Evolutionary conservation across 2,113 vertebrate genomes (phyloP), one percentile per base, ranked within the genome.

Genomic region (Rhinoptilus africanus): DNA sequence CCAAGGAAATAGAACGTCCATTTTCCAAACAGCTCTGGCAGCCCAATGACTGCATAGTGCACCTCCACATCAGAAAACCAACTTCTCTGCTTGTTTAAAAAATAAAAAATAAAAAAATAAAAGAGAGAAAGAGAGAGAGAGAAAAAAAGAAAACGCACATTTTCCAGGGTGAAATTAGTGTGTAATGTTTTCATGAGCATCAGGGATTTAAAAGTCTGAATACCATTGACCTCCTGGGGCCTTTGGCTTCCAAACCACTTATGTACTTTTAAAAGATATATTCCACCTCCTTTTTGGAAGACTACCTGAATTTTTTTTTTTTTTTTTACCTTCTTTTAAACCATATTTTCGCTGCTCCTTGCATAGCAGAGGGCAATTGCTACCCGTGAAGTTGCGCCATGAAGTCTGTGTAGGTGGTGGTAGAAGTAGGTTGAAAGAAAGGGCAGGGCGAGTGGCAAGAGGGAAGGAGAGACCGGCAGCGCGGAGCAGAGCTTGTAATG

Each of bases 161-260:
- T 89, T 89, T 60, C 45, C 32, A 30, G 22, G 41, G 28, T 57
- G 5, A 41, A 85, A 88, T 83, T 85, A 88, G 19, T 3, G 2
- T 68, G 51, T 34, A 14, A 76, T 26, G 14, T 83, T 93, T 88
- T 85, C 66, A 50, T 45, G 60, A 86, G 45, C 67, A 82, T 83
- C 18, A 24, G 82, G 54, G 78, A 92, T 93, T 94, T 74, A 51
- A 51, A 92, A 50, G 22, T 85, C 74, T 92, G 75, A 83, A 93
- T 69, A 41, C 20, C 59, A 80, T 2, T 85, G 92, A 85, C 92
- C 85, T 88, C 63, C 43, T 41, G 41, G 67, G 50, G 35, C 72
- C 75, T 88, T 91, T 73, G 79, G 17, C 68, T 96, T 96, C 80
- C 37, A 83, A 84, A 69, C 45, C 67, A 92, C 32, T 96, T 90